Conservation (phyloP, 2,888 invertebrate species). For the Tridacna crocea region DNA sequence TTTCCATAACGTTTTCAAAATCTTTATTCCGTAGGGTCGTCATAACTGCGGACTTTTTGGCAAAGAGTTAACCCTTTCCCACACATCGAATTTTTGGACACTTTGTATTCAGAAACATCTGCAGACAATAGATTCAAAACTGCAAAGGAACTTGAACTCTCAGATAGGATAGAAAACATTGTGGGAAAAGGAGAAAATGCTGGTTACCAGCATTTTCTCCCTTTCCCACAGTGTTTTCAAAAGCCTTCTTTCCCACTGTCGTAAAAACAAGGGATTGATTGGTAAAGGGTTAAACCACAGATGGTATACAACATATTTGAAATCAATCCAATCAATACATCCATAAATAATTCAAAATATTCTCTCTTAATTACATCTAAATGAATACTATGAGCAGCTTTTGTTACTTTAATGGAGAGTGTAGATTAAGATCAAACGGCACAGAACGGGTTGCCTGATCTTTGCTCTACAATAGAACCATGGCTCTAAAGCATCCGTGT, state of each 20-base stretch:
- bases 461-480: no score
- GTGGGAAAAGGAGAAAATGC: neutral
- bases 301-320: no score
- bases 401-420: no score
- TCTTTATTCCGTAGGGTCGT: no score
- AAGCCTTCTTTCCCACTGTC: neutral
- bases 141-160: neutral
- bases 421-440: no score
- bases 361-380: neutral
- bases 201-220: neutral
- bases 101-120: neutral
- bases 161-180: neutral
- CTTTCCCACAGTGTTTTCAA: neutral
- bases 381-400: no score
- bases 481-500: no score
- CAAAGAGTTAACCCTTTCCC: neutral
- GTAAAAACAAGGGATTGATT: neutral
- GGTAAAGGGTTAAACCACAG: neutral
- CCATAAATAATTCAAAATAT: neutral
- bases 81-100: neutral
- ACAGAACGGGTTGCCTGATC: no score
- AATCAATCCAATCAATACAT: neutral
- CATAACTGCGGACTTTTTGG: no score
- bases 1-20: no score
- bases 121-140: neutral